Percentiles rank a stretch among this genome's conserved stretches.
Conservation (phyloP, 1,140 invertebrate genomes). For the Drosophila pachea region DNA sequence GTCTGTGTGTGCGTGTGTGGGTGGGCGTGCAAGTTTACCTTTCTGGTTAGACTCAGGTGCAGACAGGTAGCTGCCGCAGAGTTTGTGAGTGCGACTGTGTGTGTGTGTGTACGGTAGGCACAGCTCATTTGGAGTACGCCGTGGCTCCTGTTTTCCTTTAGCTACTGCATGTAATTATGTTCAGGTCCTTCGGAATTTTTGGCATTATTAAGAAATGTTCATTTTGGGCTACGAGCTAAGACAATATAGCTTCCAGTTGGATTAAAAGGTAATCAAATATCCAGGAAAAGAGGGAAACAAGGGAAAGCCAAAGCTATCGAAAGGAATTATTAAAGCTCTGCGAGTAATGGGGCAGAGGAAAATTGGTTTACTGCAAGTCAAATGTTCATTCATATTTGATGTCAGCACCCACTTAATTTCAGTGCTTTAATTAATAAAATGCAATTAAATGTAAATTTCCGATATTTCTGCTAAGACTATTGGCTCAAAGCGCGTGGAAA, state of each 20-base stretch:
- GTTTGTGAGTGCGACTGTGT: conserved; percentile 1
- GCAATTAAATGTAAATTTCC: conserved; percentile 20
- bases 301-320: neutral
- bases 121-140: conserved; percentile 31
- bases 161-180: conserved; percentile 41
- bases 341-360: neutral
- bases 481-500: conserved; percentile 10
- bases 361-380: neutral
- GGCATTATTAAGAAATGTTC: conserved; percentile 33
- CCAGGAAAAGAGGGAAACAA: neutral
- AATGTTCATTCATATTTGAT: neutral
- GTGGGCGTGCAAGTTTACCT: conserved; percentile 16
- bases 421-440: conserved; percentile 4
- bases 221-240: neutral
- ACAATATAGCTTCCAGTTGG: neutral
- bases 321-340: neutral
- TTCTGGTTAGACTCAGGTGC: conserved; percentile 17
- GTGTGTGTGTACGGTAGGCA: conserved; percentile 22
- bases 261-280: neutral
- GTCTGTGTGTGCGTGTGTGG: conserved; percentile 23
- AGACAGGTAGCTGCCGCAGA: conserved; percentile 2
- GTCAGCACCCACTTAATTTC: neutral
- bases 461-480: neutral
- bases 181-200: conserved; percentile 25
- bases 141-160: conserved; percentile 36